Evolutionary conservation across 2,113 vertebrate species (phyloP), one percentile per base, ranked within the genome.

Genomic region (Pseudolaguvia tuberculata): DNA sequence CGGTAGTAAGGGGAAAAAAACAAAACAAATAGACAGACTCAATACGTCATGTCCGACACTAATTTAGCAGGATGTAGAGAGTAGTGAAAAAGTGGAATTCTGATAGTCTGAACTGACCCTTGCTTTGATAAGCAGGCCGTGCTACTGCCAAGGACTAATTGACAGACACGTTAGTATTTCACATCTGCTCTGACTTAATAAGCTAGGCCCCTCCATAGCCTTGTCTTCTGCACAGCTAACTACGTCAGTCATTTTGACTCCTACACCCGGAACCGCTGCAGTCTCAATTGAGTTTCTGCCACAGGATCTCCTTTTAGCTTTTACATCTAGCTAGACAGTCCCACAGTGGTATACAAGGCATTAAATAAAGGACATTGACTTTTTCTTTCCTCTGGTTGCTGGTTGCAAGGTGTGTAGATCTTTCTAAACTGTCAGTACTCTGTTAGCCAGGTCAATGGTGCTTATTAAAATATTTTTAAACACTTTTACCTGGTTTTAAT

Each of bases 101-200:
- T 85, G 85, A 90, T 87, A 84, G 86, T 84, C 84, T 80, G 75
- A 82, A 86, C 87, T 86, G 82, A 88, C 86, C 79, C 84, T 72
- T 80, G 84, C 88, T 89, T 87, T 88, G 86, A 89, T 88, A 87
- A 77, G 80, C 84, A 62, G 70, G 83, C 84, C 82, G 82, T 83
- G 82, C 84, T 84, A 85, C 85, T 88, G 88, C 87, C 85, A 86
- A 86, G 87, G 82, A 86, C 85, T 88, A 89, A 91, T 88, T 87
- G 85, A 88, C 84, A 79, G 82, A 87, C 83, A 84, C 88, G 88
- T 87, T 86, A 82, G 83, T 79, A 81, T 84, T 90, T 90, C 84
- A 83, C 77, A 85, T 87, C 85, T 84, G 85, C 83, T 85, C 77
- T 11, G 50, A 71, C 72, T 80, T 81, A 81, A 81, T 78, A 78